These are phyloP conservation scores for Stegana nigrithorax DNA, from an alignment of 2,888 invertebrate genomes.

Conservation along the genomic window DNA sequence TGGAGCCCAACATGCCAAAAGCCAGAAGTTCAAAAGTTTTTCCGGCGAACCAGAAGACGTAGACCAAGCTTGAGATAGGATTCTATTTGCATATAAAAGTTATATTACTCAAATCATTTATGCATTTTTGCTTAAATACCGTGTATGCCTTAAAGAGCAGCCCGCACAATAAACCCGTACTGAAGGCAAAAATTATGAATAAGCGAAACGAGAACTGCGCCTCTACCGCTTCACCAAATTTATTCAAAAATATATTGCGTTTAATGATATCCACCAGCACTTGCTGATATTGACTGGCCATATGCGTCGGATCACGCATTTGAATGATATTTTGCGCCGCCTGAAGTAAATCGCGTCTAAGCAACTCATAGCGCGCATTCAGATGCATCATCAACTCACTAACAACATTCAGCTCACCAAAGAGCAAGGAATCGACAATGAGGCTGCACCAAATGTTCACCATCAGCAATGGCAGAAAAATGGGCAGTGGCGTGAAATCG, in stretches of 20 bases:
- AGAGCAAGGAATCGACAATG: slow-evolving; percentile 45
- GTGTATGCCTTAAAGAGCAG: slow-evolving; percentile 54
- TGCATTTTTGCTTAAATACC: slow-evolving; percentile 35
- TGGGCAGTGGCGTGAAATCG: slow-evolving; percentile 40
- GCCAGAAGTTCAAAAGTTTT: slow-evolving; percentile 51
- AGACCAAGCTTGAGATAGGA: slow-evolving; percentile 42
- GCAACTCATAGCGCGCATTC: slow-evolving; percentile 51
- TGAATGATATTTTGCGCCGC: slow-evolving; percentile 20
- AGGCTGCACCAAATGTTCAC: slow-evolving; percentile 46
- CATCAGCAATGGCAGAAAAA: slow-evolving; percentile 44
- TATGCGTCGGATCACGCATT: not conserved
- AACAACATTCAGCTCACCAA: slow-evolving; percentile 55
- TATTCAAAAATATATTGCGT: slow-evolving; percentile 49
- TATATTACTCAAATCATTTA: not conserved
- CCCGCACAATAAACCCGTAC: slow-evolving; percentile 54
- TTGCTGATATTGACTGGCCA: slow-evolving; percentile 42
- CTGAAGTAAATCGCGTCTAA: slow-evolving; percentile 43
- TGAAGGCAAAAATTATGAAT: slow-evolving; percentile 56
- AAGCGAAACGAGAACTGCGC: slow-evolving; percentile 53
- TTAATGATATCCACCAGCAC: slow-evolving; percentile 40
- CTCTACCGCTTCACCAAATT: slow-evolving; percentile 49
- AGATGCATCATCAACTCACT: slow-evolving; percentile 59
- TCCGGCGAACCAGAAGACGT: slow-evolving; percentile 48
- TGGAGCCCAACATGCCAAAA: slow-evolving; percentile 52
- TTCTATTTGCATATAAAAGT: slow-evolving; percentile 38